phyloP scores from a whole-genome alignment of 2,797 vertebrate genomes.

The Lepilemur septentrionalis region DNA sequence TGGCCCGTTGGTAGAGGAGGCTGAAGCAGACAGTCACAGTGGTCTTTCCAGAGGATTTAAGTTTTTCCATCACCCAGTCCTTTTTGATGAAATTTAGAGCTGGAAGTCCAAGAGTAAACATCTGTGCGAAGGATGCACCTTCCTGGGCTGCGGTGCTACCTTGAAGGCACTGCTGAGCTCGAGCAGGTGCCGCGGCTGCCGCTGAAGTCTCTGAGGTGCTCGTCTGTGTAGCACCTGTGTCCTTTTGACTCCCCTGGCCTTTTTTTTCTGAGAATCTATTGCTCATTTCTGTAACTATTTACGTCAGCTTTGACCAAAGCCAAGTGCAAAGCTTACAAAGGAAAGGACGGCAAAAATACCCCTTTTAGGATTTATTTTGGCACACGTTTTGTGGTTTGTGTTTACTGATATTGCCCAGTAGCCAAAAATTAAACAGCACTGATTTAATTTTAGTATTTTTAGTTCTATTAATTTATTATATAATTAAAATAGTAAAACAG shows the following conservation, averaged over 20 bases:
- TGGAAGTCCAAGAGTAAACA: background rate
- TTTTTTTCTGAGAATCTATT: background rate
- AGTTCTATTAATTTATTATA: background rate
- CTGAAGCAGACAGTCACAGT: background rate
- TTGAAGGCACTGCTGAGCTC: background rate
- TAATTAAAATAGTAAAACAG: constrained; percentile 8
- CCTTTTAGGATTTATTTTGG: background rate
- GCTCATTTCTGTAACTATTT: constrained; percentile 18
- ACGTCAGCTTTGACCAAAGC: background rate
- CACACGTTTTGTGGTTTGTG: background rate
- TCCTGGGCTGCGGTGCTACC: background rate
- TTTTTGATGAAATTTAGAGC: background rate
- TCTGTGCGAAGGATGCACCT: background rate
- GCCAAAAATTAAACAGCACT: background rate
- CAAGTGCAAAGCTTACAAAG: background rate
- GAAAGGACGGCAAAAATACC: background rate
- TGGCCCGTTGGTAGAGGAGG: background rate
- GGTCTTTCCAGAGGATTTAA: background rate
- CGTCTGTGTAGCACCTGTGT: background rate
- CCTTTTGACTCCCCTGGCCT: background rate
- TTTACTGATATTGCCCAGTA: background rate
- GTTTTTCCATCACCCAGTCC: background rate
- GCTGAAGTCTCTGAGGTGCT: background rate
- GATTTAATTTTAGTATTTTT: background rate
- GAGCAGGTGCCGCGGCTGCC: background rate